Base-by-base conservation (phyloP, 1,140 invertebrate genomes). In the Cataglyphis hispanica region DNA sequence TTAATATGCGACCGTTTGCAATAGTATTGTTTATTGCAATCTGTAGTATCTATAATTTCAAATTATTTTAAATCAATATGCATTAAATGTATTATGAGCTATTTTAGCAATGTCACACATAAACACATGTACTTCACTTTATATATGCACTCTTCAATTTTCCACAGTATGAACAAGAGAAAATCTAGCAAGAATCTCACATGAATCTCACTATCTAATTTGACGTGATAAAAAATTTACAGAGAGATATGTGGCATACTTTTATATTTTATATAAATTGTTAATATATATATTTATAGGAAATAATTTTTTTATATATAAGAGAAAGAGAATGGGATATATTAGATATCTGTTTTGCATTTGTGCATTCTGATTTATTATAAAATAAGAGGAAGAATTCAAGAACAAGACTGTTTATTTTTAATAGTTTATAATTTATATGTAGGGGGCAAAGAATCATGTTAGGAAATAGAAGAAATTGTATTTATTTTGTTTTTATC, bases 381-480 rank as follows among this genome's bases (percentile, higher is more conserved):
- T 56, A 74, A 34, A 67, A 16, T 27, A 16, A 43, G 56, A 84
- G 46, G 74, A 89, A 64, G 46, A 46, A 58, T 76, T 85, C 43
- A 58, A n/a, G 31, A 50, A 16, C 0, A 11, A 27, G 58, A 31
- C n/a, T 72, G 53, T 70, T 75, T 86, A 89, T 89, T 84, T 86
- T 76, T 86, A 89, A 75, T 74, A 63, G 37, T 50, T 78, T 78
- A 85, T 87, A 87, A 67, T 3, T 61, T 25, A 53, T 67, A 53
- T 67, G 64, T 31, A 50, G 56, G 46, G 11, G 16, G 4, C 46
- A 50, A 50, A 50, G 16, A 4, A 50, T 50, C 4, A 46, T 46
- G 5, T 50, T 50, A 50, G 46, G 46, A 19, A 50, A 16, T 50
- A 50, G 16, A 50, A 50, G 13, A 50, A 16, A 46, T 46, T 46